phyloP scores from a whole-genome alignment of 2,888 invertebrate species.

The Parapristionchus giblindavisi region DNA sequence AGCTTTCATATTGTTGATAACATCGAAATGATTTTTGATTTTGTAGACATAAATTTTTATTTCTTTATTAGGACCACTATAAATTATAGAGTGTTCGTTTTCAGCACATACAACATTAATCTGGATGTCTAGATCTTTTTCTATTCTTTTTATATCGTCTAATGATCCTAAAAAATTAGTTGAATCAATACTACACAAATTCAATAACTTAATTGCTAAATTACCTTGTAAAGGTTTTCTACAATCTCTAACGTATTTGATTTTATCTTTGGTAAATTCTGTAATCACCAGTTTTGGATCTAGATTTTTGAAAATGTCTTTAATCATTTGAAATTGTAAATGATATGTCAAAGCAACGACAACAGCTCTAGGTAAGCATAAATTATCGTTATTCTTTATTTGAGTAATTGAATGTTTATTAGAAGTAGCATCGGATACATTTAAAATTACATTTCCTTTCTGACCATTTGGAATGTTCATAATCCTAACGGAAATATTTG shows the following conservation, averaged over 20 bases:
- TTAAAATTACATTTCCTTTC: neutral
- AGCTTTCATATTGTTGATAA: neutral
- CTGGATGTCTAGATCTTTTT: neutral
- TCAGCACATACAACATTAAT: conserved; percentile 1
- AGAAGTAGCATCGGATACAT: neutral
- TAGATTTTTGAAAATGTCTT: neutral
- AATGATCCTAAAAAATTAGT: neutral
- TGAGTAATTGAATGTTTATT: conserved; percentile 14
- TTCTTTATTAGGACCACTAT: conserved; percentile 1
- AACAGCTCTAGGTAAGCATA: neutral
- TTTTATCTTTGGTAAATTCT: neutral
- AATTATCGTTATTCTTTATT: conserved; percentile 5
- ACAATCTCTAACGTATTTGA: conserved; percentile 7
- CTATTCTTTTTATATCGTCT: neutral
- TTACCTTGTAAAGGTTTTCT: neutral
- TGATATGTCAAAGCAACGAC: neutral
- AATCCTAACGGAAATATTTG: conserved; percentile 3
- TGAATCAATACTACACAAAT: neutral
- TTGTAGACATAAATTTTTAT: conserved; percentile 14
- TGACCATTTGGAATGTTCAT: conserved; percentile 1
- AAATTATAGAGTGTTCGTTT: neutral
- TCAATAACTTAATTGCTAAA: neutral
- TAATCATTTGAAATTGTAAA: neutral
- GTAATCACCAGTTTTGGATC: neutral
- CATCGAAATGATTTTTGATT: neutral